These are phyloP conservation scores for Cryptotis parvus DNA, from an alignment of 2,113 vertebrate species.

Conservation along the genomic window DNA sequence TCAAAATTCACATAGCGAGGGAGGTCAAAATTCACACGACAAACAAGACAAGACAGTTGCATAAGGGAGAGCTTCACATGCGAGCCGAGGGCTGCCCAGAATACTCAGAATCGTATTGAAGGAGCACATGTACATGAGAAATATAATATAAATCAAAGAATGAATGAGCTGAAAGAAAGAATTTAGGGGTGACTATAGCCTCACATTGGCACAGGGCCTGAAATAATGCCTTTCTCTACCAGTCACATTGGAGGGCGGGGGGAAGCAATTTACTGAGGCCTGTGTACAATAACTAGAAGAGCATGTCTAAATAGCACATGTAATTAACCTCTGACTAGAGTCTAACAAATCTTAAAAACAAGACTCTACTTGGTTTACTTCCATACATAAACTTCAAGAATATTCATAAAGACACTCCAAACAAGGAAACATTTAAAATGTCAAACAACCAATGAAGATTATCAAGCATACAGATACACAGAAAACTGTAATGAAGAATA, in stretches of 20 bases:
- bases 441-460: not conserved
- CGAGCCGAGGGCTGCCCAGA: not conserved
- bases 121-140: not conserved
- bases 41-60: not conserved
- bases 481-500: not conserved
- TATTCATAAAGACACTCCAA: not conserved
- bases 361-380: not conserved
- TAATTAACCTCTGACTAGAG: not conserved
- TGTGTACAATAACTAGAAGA: not conserved
- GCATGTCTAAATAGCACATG: not conserved
- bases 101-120: not conserved
- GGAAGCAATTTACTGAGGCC: not conserved
- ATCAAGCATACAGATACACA: not conserved
- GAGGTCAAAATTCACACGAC: not conserved
- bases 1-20: too few relatives aligned
- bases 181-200: not conserved
- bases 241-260: not conserved
- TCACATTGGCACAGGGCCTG: not conserved
- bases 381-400: not conserved
- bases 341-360: not conserved
- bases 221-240: not conserved
- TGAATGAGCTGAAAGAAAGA: not conserved
- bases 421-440: not conserved
- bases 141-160: not conserved
- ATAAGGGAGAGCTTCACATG: not conserved